Base-by-base conservation (phyloP, 1,140 invertebrate genomes). In the Ephestia elutella region DNA sequence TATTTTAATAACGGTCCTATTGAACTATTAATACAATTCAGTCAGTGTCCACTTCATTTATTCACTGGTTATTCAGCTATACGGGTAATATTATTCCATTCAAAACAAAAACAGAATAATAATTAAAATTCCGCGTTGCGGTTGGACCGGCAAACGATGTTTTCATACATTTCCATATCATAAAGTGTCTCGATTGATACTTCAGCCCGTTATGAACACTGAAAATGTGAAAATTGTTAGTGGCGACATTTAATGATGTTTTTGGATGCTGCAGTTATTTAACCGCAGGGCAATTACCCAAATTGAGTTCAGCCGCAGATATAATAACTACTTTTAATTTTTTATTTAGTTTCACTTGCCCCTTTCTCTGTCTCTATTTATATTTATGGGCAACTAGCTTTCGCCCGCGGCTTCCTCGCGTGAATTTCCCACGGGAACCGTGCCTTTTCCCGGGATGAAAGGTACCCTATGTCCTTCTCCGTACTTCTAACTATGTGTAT, bases 181-280 rank as follows among this genome's bases (percentile, higher is more conserved):
- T 44, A 44, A 44, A 44, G 38, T 15, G 38, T n/a, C 38, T 15
- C 38, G 38, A 44, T 44, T 44, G 38, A 44, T 44, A 44, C 38
- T 44, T 44, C 38, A 44, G 15, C 5, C 13, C 13, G 38, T 44
- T 15, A 44, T 44, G 38, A 13, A 9, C 38, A 15, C 9, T 35
- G n/a, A 44, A 44, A 44, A 44, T 15, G 38, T 5, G 38, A 44
- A 44, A 44, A 44, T 44, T 44, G 38, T 44, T 44, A 44, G 38
- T 44, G 38, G 38, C 38, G 38, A 44, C 38, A 15, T 44, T 44
- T 44, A 44, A 44, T 44, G 38, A n/a, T 44, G 38, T 44, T 44
- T 44, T 15, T 13, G 10, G 15, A 44, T 15, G 7, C 15, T 44
- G n/a, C 15, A 44, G 13, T 44, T 44, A 44, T 44, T 44, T 44